phyloP scores from a whole-genome alignment of 2,888 invertebrate genomes.

The Thymelicus acteon region DNA sequence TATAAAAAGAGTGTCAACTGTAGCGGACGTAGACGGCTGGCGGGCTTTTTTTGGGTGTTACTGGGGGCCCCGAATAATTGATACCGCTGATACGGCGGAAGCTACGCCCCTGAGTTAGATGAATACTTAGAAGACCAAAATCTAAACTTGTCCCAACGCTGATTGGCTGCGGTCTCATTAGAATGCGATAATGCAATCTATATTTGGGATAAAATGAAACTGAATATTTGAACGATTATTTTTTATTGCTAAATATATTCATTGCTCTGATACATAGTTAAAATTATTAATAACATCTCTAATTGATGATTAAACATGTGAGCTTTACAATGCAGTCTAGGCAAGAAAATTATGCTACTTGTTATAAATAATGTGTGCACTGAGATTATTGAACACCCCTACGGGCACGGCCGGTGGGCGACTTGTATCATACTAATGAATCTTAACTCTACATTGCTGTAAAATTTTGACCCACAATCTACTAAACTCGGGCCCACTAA shows the following conservation, averaged over 20 bases:
- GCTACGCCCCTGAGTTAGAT: too few relatives aligned
- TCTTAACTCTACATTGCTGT: neutral
- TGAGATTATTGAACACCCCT: conserved; percentile 18
- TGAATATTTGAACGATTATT: conserved; percentile 42
- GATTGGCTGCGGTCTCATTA: too few relatives aligned
- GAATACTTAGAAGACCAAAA: too few relatives aligned
- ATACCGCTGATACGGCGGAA: too few relatives aligned
- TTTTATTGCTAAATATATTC: conserved; percentile 74
- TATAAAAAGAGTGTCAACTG: too few relatives aligned
- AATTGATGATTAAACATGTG: conserved; percentile 48
- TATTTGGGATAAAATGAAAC: conserved; percentile 12
- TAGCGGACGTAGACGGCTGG: too few relatives aligned
- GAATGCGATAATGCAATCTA: too few relatives aligned
- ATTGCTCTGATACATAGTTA: conserved; percentile 67
- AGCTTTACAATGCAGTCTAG: conserved; percentile 46
- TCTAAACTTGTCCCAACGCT: too few relatives aligned
- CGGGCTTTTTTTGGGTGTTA: too few relatives aligned
- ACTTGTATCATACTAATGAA: neutral
- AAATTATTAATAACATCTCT: conserved; percentile 46
- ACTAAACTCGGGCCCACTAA: conserved; percentile 1
- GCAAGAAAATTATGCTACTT: conserved; percentile 41
- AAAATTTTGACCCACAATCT: conserved; percentile 10
- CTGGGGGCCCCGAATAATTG: too few relatives aligned
- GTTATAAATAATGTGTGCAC: conserved; percentile 26
- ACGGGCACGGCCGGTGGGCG: neutral